Evolutionary conservation across 2,113 vertebrate species (phyloP).

Genomic region (Pagrus major): DNA sequence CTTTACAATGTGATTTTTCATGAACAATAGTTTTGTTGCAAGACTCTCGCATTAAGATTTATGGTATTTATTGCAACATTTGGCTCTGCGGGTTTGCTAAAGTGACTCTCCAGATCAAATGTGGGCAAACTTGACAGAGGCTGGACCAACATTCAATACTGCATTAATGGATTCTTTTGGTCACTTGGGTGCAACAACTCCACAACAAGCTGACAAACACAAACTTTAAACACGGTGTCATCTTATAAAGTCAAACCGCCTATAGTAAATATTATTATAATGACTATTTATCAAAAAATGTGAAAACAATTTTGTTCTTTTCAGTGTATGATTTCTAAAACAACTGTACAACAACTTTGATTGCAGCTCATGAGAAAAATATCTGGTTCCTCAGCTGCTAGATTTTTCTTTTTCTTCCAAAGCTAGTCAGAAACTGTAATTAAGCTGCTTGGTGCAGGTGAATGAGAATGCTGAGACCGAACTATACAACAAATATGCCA

Average conservation of each 20-base stretch:
- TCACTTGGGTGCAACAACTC: background rate
- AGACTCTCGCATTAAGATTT: background rate
- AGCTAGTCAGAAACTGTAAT: background rate
- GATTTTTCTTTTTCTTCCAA: background rate
- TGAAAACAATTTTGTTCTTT: too few relatives aligned
- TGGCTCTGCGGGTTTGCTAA: background rate
- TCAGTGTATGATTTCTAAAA: too few relatives aligned
- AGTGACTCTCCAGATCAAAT: background rate
- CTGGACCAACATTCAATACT: background rate
- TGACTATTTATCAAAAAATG: background rate
- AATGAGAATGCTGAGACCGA: background rate
- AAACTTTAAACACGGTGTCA: background rate
- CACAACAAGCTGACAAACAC: background rate
- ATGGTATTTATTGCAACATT: background rate
- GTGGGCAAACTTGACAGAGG: background rate
- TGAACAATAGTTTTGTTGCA: background rate
- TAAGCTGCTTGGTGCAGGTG: too few relatives aligned
- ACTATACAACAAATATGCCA: background rate
- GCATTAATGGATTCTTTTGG: background rate
- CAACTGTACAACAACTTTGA: too few relatives aligned
- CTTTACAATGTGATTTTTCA: background rate
- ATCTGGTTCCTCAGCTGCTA: background rate
- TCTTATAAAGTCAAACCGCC: background rate
- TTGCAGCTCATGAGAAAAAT: background rate
- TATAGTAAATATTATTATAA: background rate